Evolutionary conservation across 2,113 vertebrate genomes (phyloP), one percentile per base, ranked within the genome.

Genomic region (Aplodontia rufa): DNA sequence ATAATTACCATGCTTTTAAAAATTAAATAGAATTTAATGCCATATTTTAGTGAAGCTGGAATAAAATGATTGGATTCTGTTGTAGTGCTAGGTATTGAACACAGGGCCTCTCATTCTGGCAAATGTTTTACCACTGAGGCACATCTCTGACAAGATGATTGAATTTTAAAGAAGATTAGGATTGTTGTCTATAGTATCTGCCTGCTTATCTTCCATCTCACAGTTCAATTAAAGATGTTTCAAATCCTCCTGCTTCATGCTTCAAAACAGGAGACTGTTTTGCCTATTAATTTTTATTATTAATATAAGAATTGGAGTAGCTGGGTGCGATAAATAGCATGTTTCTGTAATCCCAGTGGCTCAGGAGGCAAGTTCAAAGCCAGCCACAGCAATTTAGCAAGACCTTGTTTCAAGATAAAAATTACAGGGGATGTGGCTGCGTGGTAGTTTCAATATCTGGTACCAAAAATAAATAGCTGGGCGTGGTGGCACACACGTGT

Each of bases 191-290:
- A 64, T 62, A 68, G 7, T 69, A 49, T n/a, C 37, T 81, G 60
- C 72, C 64, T 91, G 47, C 47, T 80, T 87, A 10, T 66, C 71
- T 91, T 88, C 64, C 8, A 30, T 83, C 47, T 66, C 30, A 49
- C 62, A 60, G 47, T 22, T 82, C 86, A 75, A n/a, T n/a, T n/a
- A n/a, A 85, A 86, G n/a, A 72, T 32, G 64, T 92, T 96, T 92
- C 82, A 80, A 71, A 66, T 72, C 32, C 16, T 88, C 22, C n/a
- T 5, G 26, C 72, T 91, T 96, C 28, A 74, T 64, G 49, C 24
- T 80, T 87, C 16, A 68, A 37, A 93, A 83, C 12, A 11, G 28
- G 28, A 35, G 26, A 12, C 74, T 74, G 22, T 87, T 74, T 88
- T 76, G n/a, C 60, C 66, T 68, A 49, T 49, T 71, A 55, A 66